Percentiles rank a stretch among this genome's conserved stretches.
Conservation (phyloP, 2,888 invertebrate genomes). For the Hirudinaria manillensis region DNA sequence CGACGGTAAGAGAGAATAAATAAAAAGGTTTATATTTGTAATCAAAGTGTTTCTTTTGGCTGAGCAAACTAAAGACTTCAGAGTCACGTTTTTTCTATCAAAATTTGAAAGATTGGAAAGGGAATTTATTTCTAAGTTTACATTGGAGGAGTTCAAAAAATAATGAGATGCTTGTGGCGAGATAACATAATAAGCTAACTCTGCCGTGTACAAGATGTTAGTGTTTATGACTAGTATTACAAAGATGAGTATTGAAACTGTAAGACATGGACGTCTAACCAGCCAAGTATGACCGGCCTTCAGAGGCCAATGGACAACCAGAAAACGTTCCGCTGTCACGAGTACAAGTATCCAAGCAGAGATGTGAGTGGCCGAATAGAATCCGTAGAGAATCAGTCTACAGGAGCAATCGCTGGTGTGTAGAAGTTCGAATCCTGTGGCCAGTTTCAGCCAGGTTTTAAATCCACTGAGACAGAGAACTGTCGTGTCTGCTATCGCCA, state of each 20-base stretch:
- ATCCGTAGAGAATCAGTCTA: neutral
- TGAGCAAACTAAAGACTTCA: constrained; percentile 6
- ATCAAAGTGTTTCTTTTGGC: neutral
- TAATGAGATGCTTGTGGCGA: neutral
- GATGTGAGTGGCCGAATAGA: constrained; percentile 5
- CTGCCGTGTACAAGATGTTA: constrained; percentile 2
- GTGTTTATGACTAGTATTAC: neutral
- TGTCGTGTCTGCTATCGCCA: neutral
- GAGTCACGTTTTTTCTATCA: neutral
- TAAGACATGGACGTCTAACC: neutral
- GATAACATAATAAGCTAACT: neutral
- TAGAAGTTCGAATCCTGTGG: neutral
- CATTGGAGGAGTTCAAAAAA: neutral
- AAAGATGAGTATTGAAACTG: constrained; percentile 5
- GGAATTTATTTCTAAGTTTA: no score
- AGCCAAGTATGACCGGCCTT: neutral
- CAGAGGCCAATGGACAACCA: constrained; percentile 11
- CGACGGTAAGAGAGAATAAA: constrained; percentile 13
- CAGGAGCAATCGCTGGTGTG: neutral
- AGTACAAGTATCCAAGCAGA: constrained; percentile 14
- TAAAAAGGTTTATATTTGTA: neutral
- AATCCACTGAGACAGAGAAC: constrained; percentile 7
- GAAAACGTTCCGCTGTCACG: constrained; percentile 9
- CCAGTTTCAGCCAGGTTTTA: constrained; percentile 13
- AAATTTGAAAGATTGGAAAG: no score